phyloP scores from a whole-genome alignment of 2,888 invertebrate species.

The Polymixis flavicincta region DNA sequence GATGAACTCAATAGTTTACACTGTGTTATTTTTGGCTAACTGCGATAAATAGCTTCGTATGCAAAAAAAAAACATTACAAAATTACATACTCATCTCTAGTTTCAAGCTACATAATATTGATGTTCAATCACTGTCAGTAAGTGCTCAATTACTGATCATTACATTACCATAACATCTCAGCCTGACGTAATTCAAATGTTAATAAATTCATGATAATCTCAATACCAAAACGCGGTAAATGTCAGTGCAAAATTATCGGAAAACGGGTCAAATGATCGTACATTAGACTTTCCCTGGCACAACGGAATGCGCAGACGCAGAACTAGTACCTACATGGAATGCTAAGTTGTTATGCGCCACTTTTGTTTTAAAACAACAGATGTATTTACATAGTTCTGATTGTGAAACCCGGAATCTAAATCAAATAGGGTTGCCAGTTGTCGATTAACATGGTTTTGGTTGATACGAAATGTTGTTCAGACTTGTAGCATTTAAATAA shows the following conservation, averaged over 20 bases:
- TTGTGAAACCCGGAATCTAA: conserved; percentile 53
- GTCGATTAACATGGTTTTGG: conserved; percentile 6
- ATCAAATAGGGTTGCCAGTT: conserved; percentile 15
- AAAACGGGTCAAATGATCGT: conserved; percentile 64
- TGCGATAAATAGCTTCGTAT: background rate
- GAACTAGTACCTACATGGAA: conserved; percentile 68
- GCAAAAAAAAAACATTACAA: conserved; percentile 6
- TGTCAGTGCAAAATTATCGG: conserved; percentile 56
- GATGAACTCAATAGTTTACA: conserved; percentile 6
- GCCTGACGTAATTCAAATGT: conserved; percentile 51
- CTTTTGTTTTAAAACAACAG: conserved; percentile 56
- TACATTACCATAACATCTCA: conserved; percentile 38
- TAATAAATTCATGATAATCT: conserved; percentile 53
- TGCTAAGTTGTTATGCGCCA: conserved; percentile 70
- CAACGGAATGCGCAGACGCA: conserved; percentile 61
- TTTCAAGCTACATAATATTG: conserved; percentile 22
- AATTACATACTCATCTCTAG: background rate
- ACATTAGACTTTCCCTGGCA: conserved; percentile 69
- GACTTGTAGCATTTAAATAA: background rate
- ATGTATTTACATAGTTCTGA: conserved; percentile 51
- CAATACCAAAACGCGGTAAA: conserved; percentile 46
- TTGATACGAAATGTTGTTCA: conserved; percentile 3
- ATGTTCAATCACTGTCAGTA: conserved; percentile 33
- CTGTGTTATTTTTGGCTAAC: conserved; percentile 3
- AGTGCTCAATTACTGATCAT: conserved; percentile 51